Evolutionary conservation across 2,888 invertebrate genomes (phyloP), one percentile per base, ranked within the genome.

Genomic region (Tinea pellionella): DNA sequence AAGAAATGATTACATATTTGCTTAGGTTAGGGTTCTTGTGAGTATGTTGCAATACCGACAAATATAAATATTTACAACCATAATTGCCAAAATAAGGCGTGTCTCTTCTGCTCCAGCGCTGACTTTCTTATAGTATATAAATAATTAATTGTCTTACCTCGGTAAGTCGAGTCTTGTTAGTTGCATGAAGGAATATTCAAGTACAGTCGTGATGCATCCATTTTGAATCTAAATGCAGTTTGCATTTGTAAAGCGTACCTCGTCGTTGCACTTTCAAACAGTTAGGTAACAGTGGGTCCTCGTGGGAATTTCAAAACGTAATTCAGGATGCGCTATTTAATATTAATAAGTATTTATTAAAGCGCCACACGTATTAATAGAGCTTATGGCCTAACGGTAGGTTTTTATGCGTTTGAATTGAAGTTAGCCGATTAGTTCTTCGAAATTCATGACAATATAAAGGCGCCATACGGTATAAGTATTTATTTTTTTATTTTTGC

Each of bases 251-350:
- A 16, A 32, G n/a, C 16, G 13, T 7, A 6, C 11, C 56, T n/a
- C n/a, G 55, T 13, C n/a, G 30, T n/a, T 72, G 72, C 73, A 74
- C 70, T 75, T 77, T 78, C 75, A 63, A 76, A 75, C 74, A 65
- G 77, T 77, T 72, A 73, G 75, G 70, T 75, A 73, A 72, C 68
- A 65, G 63, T 61, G 63, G n/a, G 64, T 69, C 76, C 69, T 68
- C 66, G 62, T 77, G 75, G 77, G 75, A 75, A 32, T 32, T 32
- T 77, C 67, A 42, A 59, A 69, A 65, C 24, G 53, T 47, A 47
- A 47, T 47, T 47, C 47, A n/a, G n/a, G 47, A 47, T 47, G 67
- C 58, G 66, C 65, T 67, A 70, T 69, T 68, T 66, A 69, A 71
- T 74, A 74, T 70, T 66, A 70, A 72, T 73, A 71, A 68, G 67